Base-by-base conservation (phyloP, 2,888 invertebrate genomes). In the Epinotia bilunana region DNA sequence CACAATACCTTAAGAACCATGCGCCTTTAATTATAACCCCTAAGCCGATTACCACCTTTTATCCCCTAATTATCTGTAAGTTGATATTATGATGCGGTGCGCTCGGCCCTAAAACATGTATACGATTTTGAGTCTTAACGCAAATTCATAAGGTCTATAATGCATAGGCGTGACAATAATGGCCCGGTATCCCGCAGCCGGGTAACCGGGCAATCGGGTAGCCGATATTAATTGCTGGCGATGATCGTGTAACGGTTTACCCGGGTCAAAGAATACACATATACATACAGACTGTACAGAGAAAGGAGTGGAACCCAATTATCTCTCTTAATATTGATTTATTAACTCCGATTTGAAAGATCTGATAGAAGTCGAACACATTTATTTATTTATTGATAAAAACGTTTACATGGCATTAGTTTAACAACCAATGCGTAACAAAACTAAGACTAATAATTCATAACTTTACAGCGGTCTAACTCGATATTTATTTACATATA, bases 31-130 rank as follows among this genome's bases (percentile, higher is more conserved):
- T 69, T 69, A 69, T 46, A 69, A 69, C n/a, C n/a, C 39, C 53
- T 71, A 71, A 62, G 53, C 33, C 33, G 61, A 53, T 62, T 70
- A 28, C 0, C 18, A 28, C 23, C 46, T 13, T 61, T 62, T 71
- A 62, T 62, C 61, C 70, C 28, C 18, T 71, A 62, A 71, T 62
- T 71, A 71, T 62, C 53, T 61, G 16, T 62, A 71, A 71, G 53
- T 62, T 61, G 62, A 62, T 71, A 71, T 53, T 71, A 33, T 53
- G 33, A 33, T 12, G 64, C 49, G 12, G 9, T 20, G 12, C 20
- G 18, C 11, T 12, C 1, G 43, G 13, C 39, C 9, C 53, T 46
- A 46, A 12, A 46, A 46, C 0, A 46, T 13, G 12, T 46, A 13
- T 2, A 7, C 53, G 6, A 53, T n/a, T 53, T n/a, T 53, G 7